Evolutionary conservation across 2,888 invertebrate genomes (phyloP), one percentile per base, ranked within the genome.

Genomic region (Pseudococcus longispinus): DNA sequence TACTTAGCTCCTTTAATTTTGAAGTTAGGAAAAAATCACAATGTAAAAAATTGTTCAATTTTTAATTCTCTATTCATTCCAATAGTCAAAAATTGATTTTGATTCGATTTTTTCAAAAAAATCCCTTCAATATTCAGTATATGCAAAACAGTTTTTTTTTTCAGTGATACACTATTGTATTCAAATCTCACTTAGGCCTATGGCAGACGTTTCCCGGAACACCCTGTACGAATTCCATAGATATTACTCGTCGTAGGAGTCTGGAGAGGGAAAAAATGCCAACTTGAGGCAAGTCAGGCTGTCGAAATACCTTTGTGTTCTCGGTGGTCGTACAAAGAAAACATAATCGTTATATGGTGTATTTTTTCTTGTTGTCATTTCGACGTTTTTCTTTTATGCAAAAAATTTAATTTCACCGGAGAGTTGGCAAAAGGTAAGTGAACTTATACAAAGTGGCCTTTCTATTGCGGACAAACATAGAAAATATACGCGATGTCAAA

Each of bases 391-490:
- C 77, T 80, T 80, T 80, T 80, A 80, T 80, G 77, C 42, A 80
- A 80, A 80, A 80, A 80, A 80, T 80, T 80, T 80, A 80, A 80
- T 80, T 80, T 80, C 77, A 42, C 77, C 77, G n/a, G 42, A 37
- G 29, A 70, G 70, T 70, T 70, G 29, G 29, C 15, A 70, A 29
- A 70, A 70, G 70, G 70, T 29, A 29, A 70, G 13, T 70, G 70
- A 70, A 70, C 60, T 60, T 60, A 42, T 42, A 80, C n/a, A 80
- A 80, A 80, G 77, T 37, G 77, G 77, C 4, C 20, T 37, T 42
- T 80, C 42, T n/a, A 74, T 74, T 74, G 77, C 20, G 42, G 77
- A 80, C 77, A 26, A n/a, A 26, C 9, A 42, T n/a, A n/a, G n/a
- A n/a, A n/a, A n/a, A n/a, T 23, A 60, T 60, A 9, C 23, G 60